A percentile compares a stretch with the other conserved stretches of the same genome.
These are phyloP conservation scores for Acropora tenuis DNA, from an alignment of 64 coral and sea anemone genomes.

Conservation along the genomic window DNA sequence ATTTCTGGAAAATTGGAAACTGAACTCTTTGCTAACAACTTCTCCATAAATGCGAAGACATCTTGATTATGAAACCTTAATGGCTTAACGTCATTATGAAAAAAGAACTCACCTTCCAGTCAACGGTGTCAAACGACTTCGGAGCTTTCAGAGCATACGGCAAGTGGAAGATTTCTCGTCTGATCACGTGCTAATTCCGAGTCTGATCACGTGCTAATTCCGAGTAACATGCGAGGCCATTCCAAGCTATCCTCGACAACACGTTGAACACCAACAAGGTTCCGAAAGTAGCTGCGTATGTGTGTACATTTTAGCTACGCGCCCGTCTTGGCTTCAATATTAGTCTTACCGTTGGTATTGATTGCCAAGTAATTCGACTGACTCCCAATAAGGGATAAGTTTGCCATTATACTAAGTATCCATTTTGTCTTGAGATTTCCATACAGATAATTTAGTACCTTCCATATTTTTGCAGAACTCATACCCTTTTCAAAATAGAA, in stretches of 20 bases:
- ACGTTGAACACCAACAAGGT: not conserved
- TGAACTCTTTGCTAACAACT: slow-evolving; percentile 35
- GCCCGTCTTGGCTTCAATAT: too few species aligned
- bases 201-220: slow-evolving; percentile 20
- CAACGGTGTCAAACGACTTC: not conserved
- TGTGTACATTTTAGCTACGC: too few species aligned
- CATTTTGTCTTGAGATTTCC: too few species aligned
- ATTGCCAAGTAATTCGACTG: too few species aligned
- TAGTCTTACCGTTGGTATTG: too few species aligned
- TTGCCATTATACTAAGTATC: too few species aligned
- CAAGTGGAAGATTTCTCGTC: slow-evolving; percentile 24
- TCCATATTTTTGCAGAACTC: too few species aligned
- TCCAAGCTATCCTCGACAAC: not conserved
- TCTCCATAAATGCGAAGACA: slow-evolving; percentile 47
- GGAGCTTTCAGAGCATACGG: not conserved
- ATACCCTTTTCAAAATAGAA: too few species aligned
- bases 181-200: slow-evolving; percentile 29
- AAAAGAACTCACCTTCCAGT: slow-evolving; percentile 20
- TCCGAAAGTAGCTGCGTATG: not conserved
- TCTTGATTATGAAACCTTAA: slow-evolving; percentile 23
- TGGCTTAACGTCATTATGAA: not conserved
- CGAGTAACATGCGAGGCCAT: slow-evolving; percentile 27
- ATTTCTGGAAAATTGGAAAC: slow-evolving; percentile 10
- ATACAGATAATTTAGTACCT: too few species aligned
- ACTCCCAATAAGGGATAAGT: too few species aligned